Evolutionary conservation across 2,113 vertebrate genomes (phyloP).

Genomic region (Takifugu flavidus): DNA sequence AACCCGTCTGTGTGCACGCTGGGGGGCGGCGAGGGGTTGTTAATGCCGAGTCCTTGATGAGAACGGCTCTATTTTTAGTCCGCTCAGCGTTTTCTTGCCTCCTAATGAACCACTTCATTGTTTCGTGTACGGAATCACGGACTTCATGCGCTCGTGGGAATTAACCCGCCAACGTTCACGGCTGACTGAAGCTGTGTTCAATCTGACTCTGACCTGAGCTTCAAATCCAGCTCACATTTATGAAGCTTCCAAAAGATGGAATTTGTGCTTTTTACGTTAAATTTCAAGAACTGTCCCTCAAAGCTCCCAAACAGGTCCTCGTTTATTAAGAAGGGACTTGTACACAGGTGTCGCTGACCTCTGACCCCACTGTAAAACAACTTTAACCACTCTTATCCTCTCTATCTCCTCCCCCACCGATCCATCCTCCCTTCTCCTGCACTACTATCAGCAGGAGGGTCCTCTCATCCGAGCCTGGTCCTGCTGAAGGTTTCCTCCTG

Average conservation of each 20-base stretch:
- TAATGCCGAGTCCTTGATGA: conserved; percentile 41
- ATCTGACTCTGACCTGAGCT: not conserved
- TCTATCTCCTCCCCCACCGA: no score
- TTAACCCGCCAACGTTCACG: not conserved
- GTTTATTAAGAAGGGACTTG: no score
- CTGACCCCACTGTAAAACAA: no score
- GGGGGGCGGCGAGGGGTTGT: conserved; percentile 16
- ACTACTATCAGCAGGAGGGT: no score
- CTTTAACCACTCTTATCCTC: no score
- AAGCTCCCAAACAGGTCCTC: not conserved
- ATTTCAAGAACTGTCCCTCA: not conserved
- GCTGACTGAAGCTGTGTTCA: not conserved
- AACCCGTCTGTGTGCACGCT: conserved; percentile 18
- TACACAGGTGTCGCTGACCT: no score
- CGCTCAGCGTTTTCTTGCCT: conserved; percentile 24
- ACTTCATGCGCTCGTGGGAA: conserved; percentile 1
- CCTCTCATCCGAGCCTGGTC: no score
- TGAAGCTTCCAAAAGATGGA: no score
- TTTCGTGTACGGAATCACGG: conserved; percentile 13
- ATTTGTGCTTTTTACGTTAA: no score
- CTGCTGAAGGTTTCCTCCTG: no score
- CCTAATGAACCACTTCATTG: conserved; percentile 30
- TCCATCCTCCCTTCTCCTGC: no score
- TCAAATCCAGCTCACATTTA: not conserved
- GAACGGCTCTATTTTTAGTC: conserved; percentile 32